Evolutionary conservation across 2,113 vertebrate genomes (phyloP).

Genomic region (Cheirogaleus medius): DNA sequence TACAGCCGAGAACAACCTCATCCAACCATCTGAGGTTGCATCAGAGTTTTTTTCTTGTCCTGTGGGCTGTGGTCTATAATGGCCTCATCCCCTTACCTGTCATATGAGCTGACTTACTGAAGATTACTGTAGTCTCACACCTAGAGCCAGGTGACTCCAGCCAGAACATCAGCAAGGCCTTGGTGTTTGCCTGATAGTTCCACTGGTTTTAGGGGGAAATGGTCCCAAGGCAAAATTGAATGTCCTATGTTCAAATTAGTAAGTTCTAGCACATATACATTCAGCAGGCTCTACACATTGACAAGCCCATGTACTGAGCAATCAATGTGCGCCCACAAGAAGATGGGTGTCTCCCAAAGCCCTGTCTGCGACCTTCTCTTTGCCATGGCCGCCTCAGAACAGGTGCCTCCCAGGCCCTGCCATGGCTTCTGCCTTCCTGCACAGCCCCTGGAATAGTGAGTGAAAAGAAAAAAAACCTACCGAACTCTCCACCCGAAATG

Average conservation of each 20-base stretch:
- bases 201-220: not conserved
- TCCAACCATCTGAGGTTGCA: not conserved
- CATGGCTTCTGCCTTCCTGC: not conserved
- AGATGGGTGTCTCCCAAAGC: not conserved
- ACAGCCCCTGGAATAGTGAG: not conserved
- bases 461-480: conserved; percentile 78
- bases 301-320: not conserved
- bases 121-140: not conserved
- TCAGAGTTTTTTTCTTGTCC: not conserved
- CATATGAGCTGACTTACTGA: not conserved
- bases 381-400: not conserved
- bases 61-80: not conserved
- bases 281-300: not conserved
- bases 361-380: not conserved
- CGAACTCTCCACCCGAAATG: conserved; percentile 91
- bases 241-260: not conserved
- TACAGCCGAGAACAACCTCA: not conserved
- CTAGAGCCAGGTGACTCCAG: not conserved
- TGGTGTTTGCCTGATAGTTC: not conserved
- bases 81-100: not conserved
- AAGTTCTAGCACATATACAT: not conserved
- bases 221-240: not conserved
- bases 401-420: not conserved
- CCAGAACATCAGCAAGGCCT: not conserved
- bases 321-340: not conserved